These are phyloP conservation scores for Hydrophis major DNA, from an alignment of 2,797 vertebrate genomes.

Conservation along the genomic window DNA sequence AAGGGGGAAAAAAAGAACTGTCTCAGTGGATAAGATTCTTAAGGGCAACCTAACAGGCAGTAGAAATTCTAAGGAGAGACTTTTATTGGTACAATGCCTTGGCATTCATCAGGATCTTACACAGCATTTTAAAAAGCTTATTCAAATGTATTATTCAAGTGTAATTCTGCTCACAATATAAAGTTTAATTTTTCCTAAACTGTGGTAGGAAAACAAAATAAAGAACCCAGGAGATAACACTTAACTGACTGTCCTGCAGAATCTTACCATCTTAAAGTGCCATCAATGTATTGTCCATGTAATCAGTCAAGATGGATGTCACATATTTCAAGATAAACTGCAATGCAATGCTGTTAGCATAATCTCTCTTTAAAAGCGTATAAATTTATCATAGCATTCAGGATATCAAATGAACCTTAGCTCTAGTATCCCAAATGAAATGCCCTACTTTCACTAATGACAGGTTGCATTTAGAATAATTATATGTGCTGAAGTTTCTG, in stretches of 20 bases:
- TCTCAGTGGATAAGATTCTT: neutral
- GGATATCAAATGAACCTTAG: conserved; percentile 18
- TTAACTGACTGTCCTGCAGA: conserved; percentile 24
- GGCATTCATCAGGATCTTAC: neutral
- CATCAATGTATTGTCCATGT: conserved; percentile 13
- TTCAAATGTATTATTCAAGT: conserved; percentile 7
- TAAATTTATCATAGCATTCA: conserved; percentile 33
- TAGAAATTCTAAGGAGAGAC: neutral
- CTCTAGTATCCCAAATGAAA: conserved; percentile 28
- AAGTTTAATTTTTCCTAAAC: conserved; percentile 7
- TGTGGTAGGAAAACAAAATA: neutral
- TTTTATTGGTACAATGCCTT: neutral
- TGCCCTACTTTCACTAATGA: conserved; percentile 14
- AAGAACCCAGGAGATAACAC: conserved; percentile 12
- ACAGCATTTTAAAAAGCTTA: neutral
- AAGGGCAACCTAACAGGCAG: neutral
- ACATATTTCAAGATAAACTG: conserved; percentile 33
- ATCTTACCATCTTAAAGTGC: conserved; percentile 19
- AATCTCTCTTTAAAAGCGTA: conserved; percentile 28
- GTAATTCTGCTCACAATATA: neutral
- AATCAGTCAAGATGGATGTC: conserved; percentile 32
- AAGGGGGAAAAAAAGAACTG: neutral
- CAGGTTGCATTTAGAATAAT: conserved; percentile 6
- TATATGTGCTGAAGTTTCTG: neutral
- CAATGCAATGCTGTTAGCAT: conserved; percentile 26